Conservation (phyloP, 2,888 invertebrate species). For the Empis stercorea region DNA sequence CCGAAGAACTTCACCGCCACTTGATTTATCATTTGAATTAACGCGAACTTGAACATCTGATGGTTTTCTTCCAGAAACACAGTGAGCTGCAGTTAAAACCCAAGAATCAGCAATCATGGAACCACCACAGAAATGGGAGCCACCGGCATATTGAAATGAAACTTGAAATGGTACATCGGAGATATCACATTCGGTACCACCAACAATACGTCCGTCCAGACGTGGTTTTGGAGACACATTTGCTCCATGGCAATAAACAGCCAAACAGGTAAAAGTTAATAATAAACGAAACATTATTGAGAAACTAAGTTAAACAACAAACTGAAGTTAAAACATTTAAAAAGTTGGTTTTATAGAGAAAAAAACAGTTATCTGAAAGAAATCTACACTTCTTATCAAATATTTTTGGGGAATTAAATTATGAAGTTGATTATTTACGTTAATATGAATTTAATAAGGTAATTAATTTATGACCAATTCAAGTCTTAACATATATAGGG, state of each 20-base stretch:
- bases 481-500: too few relatives aligned
- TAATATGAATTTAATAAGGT: too few relatives aligned
- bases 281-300: too few relatives aligned
- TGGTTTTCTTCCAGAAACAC: slow-evolving; percentile 19
- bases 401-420: too few relatives aligned
- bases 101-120: slow-evolving; percentile 27
- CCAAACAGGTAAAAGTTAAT: too few relatives aligned
- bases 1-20: slow-evolving; percentile 40
- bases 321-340: too few relatives aligned
- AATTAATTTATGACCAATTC: too few relatives aligned
- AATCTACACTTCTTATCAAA: too few relatives aligned
- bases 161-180: slow-evolving; percentile 33
- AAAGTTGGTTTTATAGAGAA: too few relatives aligned
- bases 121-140: slow-evolving; percentile 33
- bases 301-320: too few relatives aligned
- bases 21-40: slow-evolving; percentile 27
- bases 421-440: too few relatives aligned
- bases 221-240: slow-evolving; percentile 19
- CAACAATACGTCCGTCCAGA: slow-evolving; percentile 34
- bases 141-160: slow-evolving; percentile 25
- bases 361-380: too few relatives aligned
- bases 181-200: slow-evolving; percentile 31
- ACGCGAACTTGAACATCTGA: slow-evolving; percentile 24
- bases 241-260: not conserved
- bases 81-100: slow-evolving; percentile 38